Evolutionary conservation across 2,113 vertebrate genomes (phyloP), one percentile per base, ranked within the genome.

Genomic region (Poeciliopsis retropinna): DNA sequence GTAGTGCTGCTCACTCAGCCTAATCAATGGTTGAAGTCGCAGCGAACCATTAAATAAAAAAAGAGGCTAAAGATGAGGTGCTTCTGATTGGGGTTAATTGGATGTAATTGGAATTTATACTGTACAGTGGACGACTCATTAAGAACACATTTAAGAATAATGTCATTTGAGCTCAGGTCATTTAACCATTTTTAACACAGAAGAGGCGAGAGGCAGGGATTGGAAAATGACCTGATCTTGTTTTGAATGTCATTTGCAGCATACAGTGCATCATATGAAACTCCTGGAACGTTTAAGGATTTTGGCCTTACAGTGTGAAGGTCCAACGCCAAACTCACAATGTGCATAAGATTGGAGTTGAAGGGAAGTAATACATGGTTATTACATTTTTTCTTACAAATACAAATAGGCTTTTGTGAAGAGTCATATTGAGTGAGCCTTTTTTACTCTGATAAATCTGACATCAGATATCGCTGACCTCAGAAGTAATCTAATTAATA

Each of bases 21-120:
- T 94, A 95, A 95, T 95, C 96, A 94, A 95, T 95, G 93, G 95
- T 94, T 95, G 93, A 95, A 94, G 91, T 93, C 86, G 95, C 96
- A 95, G 93, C 94, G 94, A 96, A 96, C 94, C 96, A 96, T 97
- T 96, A 97, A 97, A 96, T 96, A 97, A 95, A 93, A 37, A 87
- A 96, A 89, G 90, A 94, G 93, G 92, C 92, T 70, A 91, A 87
- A 94, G 95, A 96, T 94, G 95, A 96, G 96, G 95, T 91, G 95
- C 95, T 94, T 96, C 94, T 97, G 96, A 96, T 96, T 97, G 96
- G 96, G 97, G 97, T 98, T 98, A 98, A 98, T 97, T 97, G 96
- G 95, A 95, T 97, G 96, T 97, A 98, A 97, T 97, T 96, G 95
- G 95, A 97, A 97, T 97, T 97, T 97, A 97, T 97, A 96, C 95